A percentile compares a stretch with the other conserved stretches of the same genome.
phyloP scores from a whole-genome alignment of 2,888 invertebrate species.

The Trachelus iudaicus region DNA sequence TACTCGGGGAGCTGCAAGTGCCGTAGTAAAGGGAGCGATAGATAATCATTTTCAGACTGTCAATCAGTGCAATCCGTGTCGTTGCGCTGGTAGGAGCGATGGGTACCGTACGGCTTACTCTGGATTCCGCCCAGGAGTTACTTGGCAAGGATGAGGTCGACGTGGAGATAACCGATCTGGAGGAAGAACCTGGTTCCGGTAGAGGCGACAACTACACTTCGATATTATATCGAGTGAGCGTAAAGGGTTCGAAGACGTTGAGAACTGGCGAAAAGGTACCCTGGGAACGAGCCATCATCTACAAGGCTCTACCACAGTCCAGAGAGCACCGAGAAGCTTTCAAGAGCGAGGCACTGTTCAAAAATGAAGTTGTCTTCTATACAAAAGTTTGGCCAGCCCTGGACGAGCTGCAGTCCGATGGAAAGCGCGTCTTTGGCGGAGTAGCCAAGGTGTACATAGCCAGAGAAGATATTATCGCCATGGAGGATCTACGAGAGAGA shows the following conservation, averaged over 20 bases:
- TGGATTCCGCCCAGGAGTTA: conserved; percentile 55
- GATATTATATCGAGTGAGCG: conserved; percentile 75
- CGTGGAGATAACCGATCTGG: conserved; percentile 49
- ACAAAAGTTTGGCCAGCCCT: conserved; percentile 78
- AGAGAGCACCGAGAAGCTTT: conserved; percentile 74
- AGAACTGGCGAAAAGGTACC: conserved; percentile 65
- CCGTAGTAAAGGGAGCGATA: neutral
- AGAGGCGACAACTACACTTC: conserved; percentile 82
- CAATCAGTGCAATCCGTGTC: conserved; percentile 6
- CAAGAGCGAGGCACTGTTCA: conserved; percentile 77
- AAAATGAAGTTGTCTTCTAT: conserved; percentile 79
- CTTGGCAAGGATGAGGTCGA: conserved; percentile 52
- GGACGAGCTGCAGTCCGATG: conserved; percentile 68
- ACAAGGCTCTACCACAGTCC: conserved; percentile 78
- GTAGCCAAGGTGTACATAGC: conserved; percentile 61
- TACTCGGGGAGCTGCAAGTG: neutral
- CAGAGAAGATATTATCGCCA: conserved; percentile 63
- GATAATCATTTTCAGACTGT: conserved; percentile 9
- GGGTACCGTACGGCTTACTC: conserved; percentile 30
- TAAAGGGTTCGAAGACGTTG: conserved; percentile 68
- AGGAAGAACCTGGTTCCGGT: conserved; percentile 78
- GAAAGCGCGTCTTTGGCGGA: conserved; percentile 50
- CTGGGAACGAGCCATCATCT: conserved; percentile 77
- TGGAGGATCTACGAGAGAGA: conserved; percentile 65
- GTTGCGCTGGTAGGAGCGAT: neutral